phyloP scores from a whole-genome alignment of 2,113 vertebrate genomes.

The Hippocampus abdominalis region DNA sequence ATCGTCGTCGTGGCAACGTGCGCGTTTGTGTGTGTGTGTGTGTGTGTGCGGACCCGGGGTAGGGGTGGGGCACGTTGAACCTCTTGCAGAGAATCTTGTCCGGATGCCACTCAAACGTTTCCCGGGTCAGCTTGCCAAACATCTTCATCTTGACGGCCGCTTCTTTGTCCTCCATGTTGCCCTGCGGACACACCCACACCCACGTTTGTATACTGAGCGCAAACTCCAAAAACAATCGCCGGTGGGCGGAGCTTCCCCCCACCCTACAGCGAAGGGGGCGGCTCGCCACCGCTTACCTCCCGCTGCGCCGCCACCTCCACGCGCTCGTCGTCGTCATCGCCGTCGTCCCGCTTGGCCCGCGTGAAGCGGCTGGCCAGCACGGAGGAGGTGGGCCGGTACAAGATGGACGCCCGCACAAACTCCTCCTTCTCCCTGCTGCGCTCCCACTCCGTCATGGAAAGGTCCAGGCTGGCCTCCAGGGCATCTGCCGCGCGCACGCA shows the following conservation, averaged over 20 bases:
- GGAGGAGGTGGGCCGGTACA: conserved; percentile 79
- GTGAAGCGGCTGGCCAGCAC: conserved; percentile 84
- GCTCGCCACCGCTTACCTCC: conserved; percentile 83
- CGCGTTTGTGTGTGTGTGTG: not conserved
- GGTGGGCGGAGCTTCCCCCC: too few relatives aligned
- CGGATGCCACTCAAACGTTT: conserved; percentile 89
- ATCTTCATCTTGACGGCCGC: conserved; percentile 91
- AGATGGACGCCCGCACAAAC: conserved; percentile 80
- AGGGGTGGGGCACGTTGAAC: conserved; percentile 92
- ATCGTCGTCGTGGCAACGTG: not conserved
- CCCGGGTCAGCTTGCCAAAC: conserved; percentile 92
- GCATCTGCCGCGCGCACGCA: conserved; percentile 56
- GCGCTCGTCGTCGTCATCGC: conserved; percentile 63
- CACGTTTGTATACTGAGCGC: not conserved
- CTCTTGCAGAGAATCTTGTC: conserved; percentile 91
- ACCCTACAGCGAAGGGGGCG: too few relatives aligned
- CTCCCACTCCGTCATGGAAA: conserved; percentile 86
- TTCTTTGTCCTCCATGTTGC: conserved; percentile 80
- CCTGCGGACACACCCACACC: conserved; percentile 59
- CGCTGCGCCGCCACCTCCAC: conserved; percentile 81
- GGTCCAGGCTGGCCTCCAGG: conserved; percentile 77
- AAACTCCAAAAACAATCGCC: too few relatives aligned
- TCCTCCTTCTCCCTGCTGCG: conserved; percentile 83
- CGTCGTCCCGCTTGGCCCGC: conserved; percentile 74
- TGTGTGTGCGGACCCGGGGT: conserved; percentile 75